Evolutionary conservation across 1,140 invertebrate species (phyloP), one percentile per base, ranked within the genome.

Genomic region (Penaeus japonicus): DNA sequence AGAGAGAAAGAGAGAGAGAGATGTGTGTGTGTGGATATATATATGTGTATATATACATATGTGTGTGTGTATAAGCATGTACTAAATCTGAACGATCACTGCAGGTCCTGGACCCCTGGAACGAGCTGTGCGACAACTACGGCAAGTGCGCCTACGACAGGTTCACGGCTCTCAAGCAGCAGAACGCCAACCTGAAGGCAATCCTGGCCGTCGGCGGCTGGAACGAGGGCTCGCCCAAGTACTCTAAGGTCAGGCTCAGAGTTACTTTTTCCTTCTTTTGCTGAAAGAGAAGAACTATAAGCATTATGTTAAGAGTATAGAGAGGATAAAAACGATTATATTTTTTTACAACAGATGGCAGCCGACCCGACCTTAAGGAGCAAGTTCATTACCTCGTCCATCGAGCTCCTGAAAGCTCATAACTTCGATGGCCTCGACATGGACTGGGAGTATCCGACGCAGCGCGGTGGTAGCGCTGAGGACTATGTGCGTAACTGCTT

Each of bases 381-480:
- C 20, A 18, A 24, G 5, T 90, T 90, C 77, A 84, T 90, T 22
- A 5, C 54, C 22, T 89, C 87, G 24, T 90, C 89, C 0, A 87
- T 94, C 92, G 86, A 91, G 27, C 90, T 91, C 47, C 83, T 89
- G 90, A 96, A 95, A 80, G 94, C 94, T 90, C 95, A 96, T 92
- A 94, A 95, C 59, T 97, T 97, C 90, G 96, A 97, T 91, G 97
- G 97, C 0, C 91, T 98, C 27, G 96, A 96, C 91, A 93, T 95
- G 93, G 70, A 73, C 35, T 73, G 93, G 96, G 96, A 97, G 92
- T 97, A 96, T 92, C 91, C 91, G 20, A 86, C 89, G 5, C 85
- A 91, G 55, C 78, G 89, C 15, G 90, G 89, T 15, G 92, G 90
- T 27, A 27, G 7, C 4, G 35, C 85, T 10, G 55, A 91, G 27